These are phyloP conservation scores for Stegostoma tigrinum DNA, from an alignment of 2,113 vertebrate species.

Conservation along the genomic window DNA sequence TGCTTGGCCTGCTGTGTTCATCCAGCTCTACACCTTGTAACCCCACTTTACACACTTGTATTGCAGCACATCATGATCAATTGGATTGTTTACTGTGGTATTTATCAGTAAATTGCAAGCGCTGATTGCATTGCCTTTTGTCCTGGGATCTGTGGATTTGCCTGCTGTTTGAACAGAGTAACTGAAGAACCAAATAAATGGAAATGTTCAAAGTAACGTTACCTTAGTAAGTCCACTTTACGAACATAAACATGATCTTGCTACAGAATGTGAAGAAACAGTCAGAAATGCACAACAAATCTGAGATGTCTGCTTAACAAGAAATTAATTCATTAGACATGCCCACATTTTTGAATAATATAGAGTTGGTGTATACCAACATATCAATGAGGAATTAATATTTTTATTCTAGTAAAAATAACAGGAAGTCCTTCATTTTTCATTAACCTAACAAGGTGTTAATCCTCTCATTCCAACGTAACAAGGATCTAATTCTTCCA, in stretches of 20 bases:
- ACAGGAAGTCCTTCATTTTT: neutral
- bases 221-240: neutral
- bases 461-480: constrained; percentile 4
- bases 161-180: neutral
- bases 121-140: neutral
- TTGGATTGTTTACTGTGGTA: neutral
- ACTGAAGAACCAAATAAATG: neutral
- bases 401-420: neutral
- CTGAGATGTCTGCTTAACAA: neutral
- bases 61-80: neutral
- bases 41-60: neutral
- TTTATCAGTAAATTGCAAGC: neutral
- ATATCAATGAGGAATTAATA: neutral
- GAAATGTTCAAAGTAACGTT: neutral
- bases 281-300: neutral
- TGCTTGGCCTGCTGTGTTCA: too few species aligned
- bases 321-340: neutral
- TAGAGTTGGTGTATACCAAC: neutral
- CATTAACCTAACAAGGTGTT: neutral
- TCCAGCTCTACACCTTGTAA: too few species aligned
- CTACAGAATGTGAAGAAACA: neutral
- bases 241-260: neutral
- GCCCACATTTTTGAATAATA: neutral
- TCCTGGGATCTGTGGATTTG: neutral
- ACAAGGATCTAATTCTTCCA: neutral